Evolutionary conservation across 2,888 invertebrate genomes (phyloP), one percentile per base, ranked within the genome.

Genomic region (Syrista parreyssii): DNA sequence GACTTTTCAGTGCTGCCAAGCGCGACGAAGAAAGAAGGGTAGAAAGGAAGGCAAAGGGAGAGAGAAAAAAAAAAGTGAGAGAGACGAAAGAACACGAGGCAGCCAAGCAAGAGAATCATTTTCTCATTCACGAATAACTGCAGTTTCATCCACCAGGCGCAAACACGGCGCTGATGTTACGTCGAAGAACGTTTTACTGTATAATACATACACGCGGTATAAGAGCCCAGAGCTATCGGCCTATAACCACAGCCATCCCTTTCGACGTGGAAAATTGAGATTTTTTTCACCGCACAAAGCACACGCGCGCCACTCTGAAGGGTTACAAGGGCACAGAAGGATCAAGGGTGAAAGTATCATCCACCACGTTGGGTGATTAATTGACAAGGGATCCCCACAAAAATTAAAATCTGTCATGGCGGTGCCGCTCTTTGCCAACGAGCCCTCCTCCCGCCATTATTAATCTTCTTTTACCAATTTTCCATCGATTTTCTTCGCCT

Each of bases 321-420:
- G 55, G 55, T 55, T 55, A 55, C 23, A 55, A 55, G 55, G 55
- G 55, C 55, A 55, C 23, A 23, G 9, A 55, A 55, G 55, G 55
- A 23, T 23, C 55, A 55, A 55, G 55, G 55, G 55, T 55, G 55
- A 55, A 55, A 55, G 55, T 55, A 55, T 55, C 55, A 55, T 55
- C 55, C 23, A 71, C 71, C 31, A 71, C 31, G 71, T 33, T 55
- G 71, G 75, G 30, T 75, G 78, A 78, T 78, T 78, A 78, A 78
- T 78, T 72, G 78, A 78, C 69, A 78, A 36, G 69, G 71, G 75
- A 78, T 74, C 35, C 74, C 74, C 72, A 75, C 35, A 78, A 75
- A 78, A 78, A 78, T 78, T 75, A 78, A 78, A 78, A 78, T 55
- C 78, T 75, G 78, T 78, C 78, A 78, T 75, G 34, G 35, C 35